Evolutionary conservation across 2,797 vertebrate genomes (phyloP), one percentile per base, ranked within the genome.

Genomic region (Arctocebus calabarensis): DNA sequence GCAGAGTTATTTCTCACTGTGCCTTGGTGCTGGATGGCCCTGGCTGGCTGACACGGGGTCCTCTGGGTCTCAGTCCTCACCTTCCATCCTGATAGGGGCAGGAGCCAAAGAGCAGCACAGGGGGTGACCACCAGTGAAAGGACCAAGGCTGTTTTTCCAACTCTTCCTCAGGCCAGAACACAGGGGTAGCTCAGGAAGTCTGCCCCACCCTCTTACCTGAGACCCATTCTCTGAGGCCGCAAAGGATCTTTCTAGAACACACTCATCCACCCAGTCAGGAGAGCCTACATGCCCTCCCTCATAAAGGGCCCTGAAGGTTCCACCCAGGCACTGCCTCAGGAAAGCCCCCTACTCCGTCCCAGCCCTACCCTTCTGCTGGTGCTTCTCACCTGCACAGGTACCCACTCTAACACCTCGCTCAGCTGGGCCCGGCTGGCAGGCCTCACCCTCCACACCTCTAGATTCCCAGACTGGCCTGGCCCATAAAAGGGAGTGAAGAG

Each of bases 1-100:
- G 90, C 40, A 17, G 73, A 45, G 95, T 61, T 66, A 66, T 81
- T 95, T 92, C 96, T 94, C 70, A 8, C 29, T 1, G 7, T 0
- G n/a, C 57, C 84, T 19, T 1, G 83, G 19, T 34, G 71, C 74
- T 2, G 11, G 57, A 70, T 55, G 40, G 66, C 61, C 66, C 32
- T 4, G 23, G n/a, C 37, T 17, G 70, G 61, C 55, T 79, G 84
- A 74, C 73, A 4, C 0, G 7, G 75, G 37, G 37, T 5, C 11
- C 48, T 70, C 73, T 16, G 14, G 19, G 32, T 59, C 82, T 29
- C 9, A 4, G 55, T 34, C 57, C 70, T 64, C 85, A 62, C 8
- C 29, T n/a, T 34, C 61, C 3, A 0, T 27, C 27, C 13, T 7
- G 61, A 43, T 48, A 10, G 10, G 57, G 83, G 34, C 32, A 45